Evolutionary conservation across 2,888 invertebrate genomes (phyloP), one percentile per base, ranked within the genome.

Genomic region (Eupelmus urozonus): DNA sequence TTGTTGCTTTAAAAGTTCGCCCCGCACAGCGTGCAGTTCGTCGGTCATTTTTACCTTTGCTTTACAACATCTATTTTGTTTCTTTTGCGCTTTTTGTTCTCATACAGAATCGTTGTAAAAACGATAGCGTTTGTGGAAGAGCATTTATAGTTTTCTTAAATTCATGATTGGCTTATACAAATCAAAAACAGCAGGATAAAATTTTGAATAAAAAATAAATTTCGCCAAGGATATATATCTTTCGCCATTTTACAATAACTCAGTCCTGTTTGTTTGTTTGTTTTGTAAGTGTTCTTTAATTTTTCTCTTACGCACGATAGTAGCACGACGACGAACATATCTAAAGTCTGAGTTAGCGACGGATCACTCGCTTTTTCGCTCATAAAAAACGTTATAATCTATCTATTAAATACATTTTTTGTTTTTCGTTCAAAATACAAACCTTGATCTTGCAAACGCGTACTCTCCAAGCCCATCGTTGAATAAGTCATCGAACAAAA

Each of bases 301-400:
- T 67, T 81, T 81, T 81, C 73, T 62, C 78, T 78, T 81, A 71
- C 55, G 76, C 55, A 82, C 79, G 76, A 81, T 83, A 79, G 82
- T 78, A 78, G 79, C 76, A 82, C 73, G 81, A 82, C 81, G 80
- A 82, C 80, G 76, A 84, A 82, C 80, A 83, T 80, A 75, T 79
- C 67, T 76, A 55, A 72, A 67, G 63, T 69, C 62, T 76, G 73
- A 79, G 72, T 72, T 57, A 74, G 55, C 40, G 60, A 72, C 60
- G 55, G 57, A 77, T 67, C 66, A 66, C 53, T 72, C 60, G 16
- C 59, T 59, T 66, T n/a, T 59, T 62, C 16, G 5, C 27, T 59
- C 23, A 67, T 73, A 72, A 67, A 71, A 67, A 40, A 13, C 11
- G 18, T 59, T 49, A 29, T 51, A 63, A 60, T 53, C n/a, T 66